Conservation (phyloP, 2,113 vertebrate genomes). For the Scatophagus argus region DNA sequence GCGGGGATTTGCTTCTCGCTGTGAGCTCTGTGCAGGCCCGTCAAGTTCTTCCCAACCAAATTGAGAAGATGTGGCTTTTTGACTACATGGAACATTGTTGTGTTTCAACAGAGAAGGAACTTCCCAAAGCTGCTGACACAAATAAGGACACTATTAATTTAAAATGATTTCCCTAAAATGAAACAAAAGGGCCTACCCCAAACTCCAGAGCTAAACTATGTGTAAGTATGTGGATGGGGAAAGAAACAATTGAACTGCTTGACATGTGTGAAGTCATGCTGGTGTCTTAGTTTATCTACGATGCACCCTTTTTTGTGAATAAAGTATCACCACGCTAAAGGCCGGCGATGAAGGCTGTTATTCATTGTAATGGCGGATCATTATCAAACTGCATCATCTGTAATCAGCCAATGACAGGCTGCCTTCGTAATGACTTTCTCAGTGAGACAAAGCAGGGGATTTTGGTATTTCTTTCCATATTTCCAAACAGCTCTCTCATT, state of each 20-base stretch:
- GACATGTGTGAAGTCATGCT: not conserved
- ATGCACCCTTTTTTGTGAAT: constrained; percentile 12
- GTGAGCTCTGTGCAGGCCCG: not conserved
- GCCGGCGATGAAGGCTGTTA: not conserved
- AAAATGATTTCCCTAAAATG: not conserved
- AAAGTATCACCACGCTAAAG: constrained; percentile 1
- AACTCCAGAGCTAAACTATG: too few relatives aligned
- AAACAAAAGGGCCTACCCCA: not conserved
- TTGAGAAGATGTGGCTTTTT: not conserved
- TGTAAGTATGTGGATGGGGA: not conserved
- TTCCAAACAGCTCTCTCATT: constrained; percentile 26
- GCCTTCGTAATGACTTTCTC: constrained; percentile 12
- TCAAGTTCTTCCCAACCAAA: not conserved
- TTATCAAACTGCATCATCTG: constrained; percentile 30
- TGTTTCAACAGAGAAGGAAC: not conserved
- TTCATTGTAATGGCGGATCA: constrained; percentile 9
- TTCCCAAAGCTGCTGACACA: not conserved
- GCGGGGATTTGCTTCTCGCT: not conserved
- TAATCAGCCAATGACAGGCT: constrained; percentile 8
- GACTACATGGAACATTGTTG: too few relatives aligned
- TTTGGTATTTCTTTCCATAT: constrained; percentile 7
- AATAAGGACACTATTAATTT: too few relatives aligned
- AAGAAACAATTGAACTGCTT: too few relatives aligned
- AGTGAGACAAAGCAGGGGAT: constrained; percentile 2
- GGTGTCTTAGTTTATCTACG: constrained; percentile 6